A percentile compares a stretch with the other conserved stretches of the same genome.
These are phyloP conservation scores for Callorhinus ursinus DNA, from an alignment of 2,113 vertebrate genomes.

Conservation along the genomic window DNA sequence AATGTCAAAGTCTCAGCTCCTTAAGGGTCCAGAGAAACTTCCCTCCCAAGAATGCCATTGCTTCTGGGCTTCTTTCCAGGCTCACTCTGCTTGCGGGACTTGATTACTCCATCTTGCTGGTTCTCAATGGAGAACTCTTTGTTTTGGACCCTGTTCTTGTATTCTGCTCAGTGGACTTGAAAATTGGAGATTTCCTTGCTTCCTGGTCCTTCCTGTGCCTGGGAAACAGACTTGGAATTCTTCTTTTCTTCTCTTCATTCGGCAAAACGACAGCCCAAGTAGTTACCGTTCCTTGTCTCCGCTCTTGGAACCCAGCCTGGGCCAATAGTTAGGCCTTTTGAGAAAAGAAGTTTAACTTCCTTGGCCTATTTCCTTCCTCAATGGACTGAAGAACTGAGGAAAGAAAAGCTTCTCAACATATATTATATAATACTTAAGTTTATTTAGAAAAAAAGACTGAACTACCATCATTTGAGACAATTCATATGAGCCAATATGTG, in stretches of 20 bases:
- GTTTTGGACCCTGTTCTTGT: constrained; percentile 66
- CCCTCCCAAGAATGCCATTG: neutral
- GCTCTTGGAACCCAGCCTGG: constrained; percentile 63
- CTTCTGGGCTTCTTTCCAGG: constrained; percentile 71
- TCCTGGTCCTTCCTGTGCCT: constrained; percentile 66
- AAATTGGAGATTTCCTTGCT: constrained; percentile 77
- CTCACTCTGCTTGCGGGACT: constrained; percentile 29
- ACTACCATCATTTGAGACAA: neutral
- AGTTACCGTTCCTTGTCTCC: constrained; percentile 41
- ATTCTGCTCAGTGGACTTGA: constrained; percentile 78
- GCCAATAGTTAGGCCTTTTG: constrained; percentile 53
- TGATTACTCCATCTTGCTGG: constrained; percentile 53
- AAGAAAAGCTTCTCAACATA: neutral
- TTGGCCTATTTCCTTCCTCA: constrained; percentile 55
- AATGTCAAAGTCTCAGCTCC: constrained; percentile 15
- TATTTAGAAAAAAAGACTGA: neutral
- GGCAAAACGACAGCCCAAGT: constrained; percentile 44
- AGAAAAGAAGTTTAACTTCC: constrained; percentile 57
- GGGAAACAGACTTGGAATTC: constrained; percentile 72
- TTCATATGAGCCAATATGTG: neutral
- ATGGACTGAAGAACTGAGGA: constrained; percentile 49
- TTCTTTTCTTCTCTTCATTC: constrained; percentile 66
- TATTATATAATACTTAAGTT: neutral
- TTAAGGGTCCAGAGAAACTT: neutral
- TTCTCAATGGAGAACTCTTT: constrained; percentile 72